Conservation (phyloP, 2,888 invertebrate species). For the Thelaira solivaga region DNA sequence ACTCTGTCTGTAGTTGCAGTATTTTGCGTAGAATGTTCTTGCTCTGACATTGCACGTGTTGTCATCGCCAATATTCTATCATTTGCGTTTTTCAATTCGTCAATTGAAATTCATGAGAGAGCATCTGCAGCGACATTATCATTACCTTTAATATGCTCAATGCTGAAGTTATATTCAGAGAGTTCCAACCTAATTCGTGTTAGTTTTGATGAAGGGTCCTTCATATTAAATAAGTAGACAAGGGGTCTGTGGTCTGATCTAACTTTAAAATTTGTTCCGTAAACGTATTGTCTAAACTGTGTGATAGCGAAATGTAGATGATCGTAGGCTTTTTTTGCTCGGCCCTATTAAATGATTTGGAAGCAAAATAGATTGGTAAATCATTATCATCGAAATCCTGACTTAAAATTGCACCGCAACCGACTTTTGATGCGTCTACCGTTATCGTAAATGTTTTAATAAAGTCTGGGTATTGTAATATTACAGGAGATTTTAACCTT, state of each 20-base stretch:
- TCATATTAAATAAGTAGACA: slow-evolving; percentile 64
- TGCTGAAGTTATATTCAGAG: slow-evolving; percentile 63
- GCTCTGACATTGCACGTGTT: background rate
- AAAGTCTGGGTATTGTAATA: slow-evolving; percentile 6
- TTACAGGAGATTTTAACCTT: background rate
- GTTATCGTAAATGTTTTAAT: slow-evolving; percentile 10
- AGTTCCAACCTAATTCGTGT: slow-evolving; percentile 64
- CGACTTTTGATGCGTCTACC: background rate
- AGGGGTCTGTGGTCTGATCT: slow-evolving; percentile 33
- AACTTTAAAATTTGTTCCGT: slow-evolving; percentile 59
- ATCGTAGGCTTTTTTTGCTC: slow-evolving; percentile 14
- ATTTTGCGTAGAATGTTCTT: background rate
- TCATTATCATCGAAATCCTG: background rate
- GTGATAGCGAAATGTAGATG: slow-evolving; percentile 55
- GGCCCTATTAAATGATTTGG: too few species aligned
- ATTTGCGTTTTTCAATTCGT: slow-evolving; percentile 18
- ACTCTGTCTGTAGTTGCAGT: background rate
- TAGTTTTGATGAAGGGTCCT: slow-evolving; percentile 64
- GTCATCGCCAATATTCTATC: background rate
- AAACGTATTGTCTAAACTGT: slow-evolving; percentile 61
- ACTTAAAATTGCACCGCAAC: background rate
- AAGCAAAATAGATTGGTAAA: background rate
- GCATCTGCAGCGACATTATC: slow-evolving; percentile 55
- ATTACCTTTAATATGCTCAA: slow-evolving; percentile 62
- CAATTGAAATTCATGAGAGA: slow-evolving; percentile 40